Base-by-base conservation (phyloP, 2,797 vertebrate species). In the Phoxinus dragarum region DNA sequence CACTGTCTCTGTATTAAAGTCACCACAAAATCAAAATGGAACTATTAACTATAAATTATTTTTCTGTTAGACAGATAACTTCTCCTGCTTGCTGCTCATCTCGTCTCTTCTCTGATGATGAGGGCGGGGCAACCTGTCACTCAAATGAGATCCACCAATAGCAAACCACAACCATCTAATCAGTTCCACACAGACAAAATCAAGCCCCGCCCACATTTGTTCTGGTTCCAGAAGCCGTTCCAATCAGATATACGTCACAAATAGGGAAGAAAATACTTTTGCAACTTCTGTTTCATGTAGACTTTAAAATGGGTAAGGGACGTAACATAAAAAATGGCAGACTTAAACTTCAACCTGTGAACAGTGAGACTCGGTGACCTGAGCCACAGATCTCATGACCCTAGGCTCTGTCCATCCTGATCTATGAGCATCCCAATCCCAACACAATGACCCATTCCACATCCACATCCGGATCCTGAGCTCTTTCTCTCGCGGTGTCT, bases 401-500 rank as follows among this genome's bases (percentile, higher is more conserved):
- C 47, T 11, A 12, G 47, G 47, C 72, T 74, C 27, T 52, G 72
- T 74, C 44, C 27, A 19, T 74, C 72, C 47, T 74, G 72, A 74
- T 52, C 47, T 21, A 34, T 36, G 72, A 52, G 5, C 44, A 31
- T 10, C 42, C 59, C 14, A 5, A 5, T 10, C 42, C 59, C 14
- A 5, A 5, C 27, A 49, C 71, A 34, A 47, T 21, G 47, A 52
- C 72, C 21, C 47, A 74, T 84, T 47, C 73, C 34, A 38, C 31
- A 73, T 47, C 44, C 44, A 47, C 44, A 14, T 47, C 40, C 27
- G 79, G 69, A 87, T 86, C 85, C 49, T n/a, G 78, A 86, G 40
- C 38, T 93, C 92, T 67, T 11, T 86, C 85, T 91, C 94, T 90
- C 92, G 81, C 56, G 27, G 84, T 79, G 83, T 82, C 69, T 67